A percentile compares a stretch with the other conserved stretches of the same genome.
Conservation (phyloP, 1,140 invertebrate species). For the Plodia interpunctella region DNA sequence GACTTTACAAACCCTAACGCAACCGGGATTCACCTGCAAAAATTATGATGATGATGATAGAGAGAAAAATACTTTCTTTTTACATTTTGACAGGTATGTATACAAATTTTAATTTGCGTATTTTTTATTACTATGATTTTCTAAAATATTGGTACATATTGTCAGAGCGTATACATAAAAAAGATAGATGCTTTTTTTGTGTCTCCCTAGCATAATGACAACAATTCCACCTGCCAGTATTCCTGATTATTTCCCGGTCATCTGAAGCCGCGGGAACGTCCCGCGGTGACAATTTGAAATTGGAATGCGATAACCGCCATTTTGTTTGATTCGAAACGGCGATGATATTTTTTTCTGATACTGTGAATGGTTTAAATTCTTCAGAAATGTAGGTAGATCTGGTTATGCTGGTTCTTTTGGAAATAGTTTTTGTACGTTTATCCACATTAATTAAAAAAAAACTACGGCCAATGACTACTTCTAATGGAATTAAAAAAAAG, state of each 20-base stretch:
- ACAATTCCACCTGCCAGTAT: background rate
- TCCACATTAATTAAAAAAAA: too few relatives aligned
- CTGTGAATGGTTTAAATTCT: background rate
- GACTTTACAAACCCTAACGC: too few relatives aligned
- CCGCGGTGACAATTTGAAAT: conserved; percentile 28
- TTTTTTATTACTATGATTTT: too few relatives aligned
- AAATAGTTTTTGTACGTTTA: conserved; percentile 2
- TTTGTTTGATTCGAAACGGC: conserved; percentile 32
- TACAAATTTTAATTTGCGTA: too few relatives aligned
- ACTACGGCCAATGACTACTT: too few relatives aligned
- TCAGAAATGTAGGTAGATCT: background rate
- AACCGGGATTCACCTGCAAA: too few relatives aligned
- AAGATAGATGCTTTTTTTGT: background rate
- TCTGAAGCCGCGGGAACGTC: conserved; percentile 41
- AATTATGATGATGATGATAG: too few relatives aligned
- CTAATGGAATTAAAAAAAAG: background rate
- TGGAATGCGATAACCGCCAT: conserved; percentile 36
- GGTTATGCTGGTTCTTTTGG: background rate
- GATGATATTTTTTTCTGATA: conserved; percentile 5
- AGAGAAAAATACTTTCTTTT: too few relatives aligned
- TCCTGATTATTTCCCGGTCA: conserved; percentile 24
- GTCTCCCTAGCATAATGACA: background rate
- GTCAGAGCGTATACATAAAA: too few relatives aligned
- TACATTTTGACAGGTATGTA: too few relatives aligned
- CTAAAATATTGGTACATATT: too few relatives aligned